A percentile compares a stretch with the other conserved stretches of the same genome.
Evolutionary conservation across 2,888 invertebrate species (phyloP).

Genomic region (Pheosia tremula): DNA sequence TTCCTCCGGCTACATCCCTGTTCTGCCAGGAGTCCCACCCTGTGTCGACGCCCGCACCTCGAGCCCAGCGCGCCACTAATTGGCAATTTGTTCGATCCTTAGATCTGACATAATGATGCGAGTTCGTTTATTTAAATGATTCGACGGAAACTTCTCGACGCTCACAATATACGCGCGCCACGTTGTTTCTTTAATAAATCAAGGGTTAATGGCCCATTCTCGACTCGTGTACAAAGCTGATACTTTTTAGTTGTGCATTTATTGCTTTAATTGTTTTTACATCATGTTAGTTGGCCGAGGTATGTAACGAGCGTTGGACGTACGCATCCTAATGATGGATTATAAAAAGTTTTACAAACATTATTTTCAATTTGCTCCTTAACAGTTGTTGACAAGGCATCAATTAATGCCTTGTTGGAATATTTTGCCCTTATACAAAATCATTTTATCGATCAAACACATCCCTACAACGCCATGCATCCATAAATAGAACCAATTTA

Average conservation of each 20-base stretch:
- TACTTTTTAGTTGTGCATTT: slow-evolving; percentile 43
- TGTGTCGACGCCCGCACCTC: slow-evolving; percentile 45
- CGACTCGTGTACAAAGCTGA: slow-evolving; percentile 42
- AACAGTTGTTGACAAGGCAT: slow-evolving; percentile 22
- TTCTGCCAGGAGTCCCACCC: background rate
- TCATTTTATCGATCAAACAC: slow-evolving; percentile 31
- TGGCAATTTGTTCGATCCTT: slow-evolving; percentile 84
- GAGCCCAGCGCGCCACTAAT: slow-evolving; percentile 72
- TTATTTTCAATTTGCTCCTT: slow-evolving; percentile 29
- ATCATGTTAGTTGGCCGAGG: slow-evolving; percentile 18
- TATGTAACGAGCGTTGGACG: slow-evolving; percentile 18
- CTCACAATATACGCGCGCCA: slow-evolving; percentile 49
- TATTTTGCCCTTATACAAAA: slow-evolving; percentile 22
- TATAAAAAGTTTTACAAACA: slow-evolving; percentile 25
- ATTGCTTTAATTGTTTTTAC: slow-evolving; percentile 35
- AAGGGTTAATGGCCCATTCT: slow-evolving; percentile 57
- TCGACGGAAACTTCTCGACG: slow-evolving; percentile 75
- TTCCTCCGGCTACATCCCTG: background rate
- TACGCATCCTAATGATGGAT: slow-evolving; percentile 17
- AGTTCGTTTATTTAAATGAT: slow-evolving; percentile 84
- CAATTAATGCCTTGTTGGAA: slow-evolving; percentile 32
- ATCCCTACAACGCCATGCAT: slow-evolving; percentile 26
- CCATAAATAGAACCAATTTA: slow-evolving; percentile 38
- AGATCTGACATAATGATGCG: slow-evolving; percentile 82
- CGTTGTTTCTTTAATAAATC: slow-evolving; percentile 55